Evolutionary conservation across 2,888 invertebrate species (phyloP), one percentile per base, ranked within the genome.

Genomic region (Rotaria magnacalcarata): DNA sequence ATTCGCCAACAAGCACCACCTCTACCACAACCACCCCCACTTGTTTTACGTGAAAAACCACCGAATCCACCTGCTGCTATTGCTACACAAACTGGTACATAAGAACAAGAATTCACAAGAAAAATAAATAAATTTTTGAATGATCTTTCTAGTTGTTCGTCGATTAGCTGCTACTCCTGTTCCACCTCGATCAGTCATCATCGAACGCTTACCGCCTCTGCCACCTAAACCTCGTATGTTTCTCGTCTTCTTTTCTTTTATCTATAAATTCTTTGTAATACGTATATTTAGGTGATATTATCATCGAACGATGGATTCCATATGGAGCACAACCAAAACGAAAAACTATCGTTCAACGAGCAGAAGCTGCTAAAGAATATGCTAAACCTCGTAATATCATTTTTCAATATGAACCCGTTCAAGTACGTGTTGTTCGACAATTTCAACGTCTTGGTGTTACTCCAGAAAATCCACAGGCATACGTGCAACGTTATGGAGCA

Each of bases 351-450:
- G 80, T 80, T 47, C 47, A 80, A 80, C 80, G 80, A n/a, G 80
- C 80, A 10, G 24, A 8, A 47, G 80, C 47, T 7, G n/a, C n/a
- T 4, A 47, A 80, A 80, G 47, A 47, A 47, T 80, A 80, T 47
- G 47, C 47, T 24, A 80, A 47, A 47, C 80, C 80, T n/a, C 43
- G 47, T 4, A 80, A 80, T 47, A n/a, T 80, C n/a, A 80, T 80
- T 6, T n/a, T 80, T 80, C 86, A 86, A 54, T 86, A 84, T 84
- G 86, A 86, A 84, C 19, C 86, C 47, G 84, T 60, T 47, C 86
- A 86, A 84, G 86, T 86, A 21, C 58, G 84, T 60, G 84, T 86
- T 74, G 60, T 60, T 54, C 58, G 74, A 84, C 84, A 86, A 52
- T 86, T 84, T n/a, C 84, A 86, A 54, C 84, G 84, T 54, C 74